phyloP scores from a whole-genome alignment of 2,888 invertebrate genomes.

The Tachina lurida region DNA sequence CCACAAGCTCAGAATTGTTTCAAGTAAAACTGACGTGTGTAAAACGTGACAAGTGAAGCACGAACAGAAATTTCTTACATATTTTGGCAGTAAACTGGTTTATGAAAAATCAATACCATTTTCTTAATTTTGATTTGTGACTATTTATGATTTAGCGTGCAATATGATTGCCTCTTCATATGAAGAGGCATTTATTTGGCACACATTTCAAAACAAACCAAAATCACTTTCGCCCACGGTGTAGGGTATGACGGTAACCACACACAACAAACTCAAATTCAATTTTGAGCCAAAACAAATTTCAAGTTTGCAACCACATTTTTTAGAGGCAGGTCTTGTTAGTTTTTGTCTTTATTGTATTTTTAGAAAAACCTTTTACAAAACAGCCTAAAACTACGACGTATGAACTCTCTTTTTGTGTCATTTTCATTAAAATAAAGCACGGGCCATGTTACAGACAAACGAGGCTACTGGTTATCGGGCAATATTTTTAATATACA shows the following conservation, averaged over 20 bases:
- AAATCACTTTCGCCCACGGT: neutral
- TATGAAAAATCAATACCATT: too few species aligned
- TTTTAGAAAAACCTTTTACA: neutral
- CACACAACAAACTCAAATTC: constrained; percentile 2
- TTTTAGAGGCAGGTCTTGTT: constrained; percentile 50
- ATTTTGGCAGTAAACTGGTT: too few species aligned
- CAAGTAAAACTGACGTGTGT: too few species aligned
- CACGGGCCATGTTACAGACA: constrained; percentile 27
- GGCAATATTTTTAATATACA: constrained; percentile 11
- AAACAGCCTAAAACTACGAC: neutral
- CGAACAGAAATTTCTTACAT: too few species aligned
- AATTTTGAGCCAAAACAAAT: constrained; percentile 10
- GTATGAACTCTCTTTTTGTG: neutral
- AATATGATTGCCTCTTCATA: too few species aligned
- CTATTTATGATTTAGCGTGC: neutral
- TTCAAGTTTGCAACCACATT: constrained; percentile 44
- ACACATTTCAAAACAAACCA: neutral
- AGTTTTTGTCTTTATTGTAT: constrained; percentile 10
- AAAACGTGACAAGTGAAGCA: too few species aligned
- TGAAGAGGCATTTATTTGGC: neutral
- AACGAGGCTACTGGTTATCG: constrained; percentile 51
- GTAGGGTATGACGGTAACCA: constrained; percentile 11
- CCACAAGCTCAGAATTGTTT: too few species aligned
- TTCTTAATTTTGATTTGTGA: too few species aligned
- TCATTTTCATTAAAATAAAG: constrained; percentile 1